Conservation (phyloP, 64 coral and sea anemone species). For the Exaiptasia diaphana region DNA sequence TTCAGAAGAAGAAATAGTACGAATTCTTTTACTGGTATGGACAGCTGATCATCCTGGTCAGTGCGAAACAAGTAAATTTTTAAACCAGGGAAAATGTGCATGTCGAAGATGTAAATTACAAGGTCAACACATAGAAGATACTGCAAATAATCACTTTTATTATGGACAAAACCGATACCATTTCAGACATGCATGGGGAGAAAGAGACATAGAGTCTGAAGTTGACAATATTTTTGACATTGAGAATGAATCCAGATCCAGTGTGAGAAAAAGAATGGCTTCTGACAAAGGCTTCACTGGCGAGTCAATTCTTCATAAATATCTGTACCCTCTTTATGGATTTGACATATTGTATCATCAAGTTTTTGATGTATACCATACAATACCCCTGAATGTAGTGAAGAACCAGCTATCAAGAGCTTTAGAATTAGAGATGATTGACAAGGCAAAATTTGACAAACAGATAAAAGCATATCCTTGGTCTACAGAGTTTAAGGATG, state of each 20-base stretch:
- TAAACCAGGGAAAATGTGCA: constrained; percentile 65
- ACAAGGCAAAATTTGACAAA: constrained; percentile 33
- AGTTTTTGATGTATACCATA: constrained; percentile 60
- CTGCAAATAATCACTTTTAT: constrained; percentile 34
- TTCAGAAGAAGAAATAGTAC: background rate
- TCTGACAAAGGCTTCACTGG: constrained; percentile 40
- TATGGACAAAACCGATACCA: constrained; percentile 62
- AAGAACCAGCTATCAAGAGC: constrained; percentile 42
- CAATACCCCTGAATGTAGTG: constrained; percentile 46
- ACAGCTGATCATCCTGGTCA: constrained; percentile 62
- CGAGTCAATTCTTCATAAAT: constrained; percentile 7
- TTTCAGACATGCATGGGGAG: constrained; percentile 29
- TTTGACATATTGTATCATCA: constrained; percentile 42
- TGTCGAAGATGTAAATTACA: constrained; percentile 32
- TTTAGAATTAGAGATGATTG: constrained; percentile 33
- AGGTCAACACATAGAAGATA: constrained; percentile 14
- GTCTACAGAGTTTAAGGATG: constrained; percentile 40
- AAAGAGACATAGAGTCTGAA: constrained; percentile 17
- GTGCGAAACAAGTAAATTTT: constrained; percentile 44
- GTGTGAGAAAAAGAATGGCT: constrained; percentile 41
- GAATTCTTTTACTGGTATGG: constrained; percentile 40
- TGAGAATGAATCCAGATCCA: constrained; percentile 32
- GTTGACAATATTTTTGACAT: constrained; percentile 29
- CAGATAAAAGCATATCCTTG: constrained; percentile 43
- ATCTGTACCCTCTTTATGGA: constrained; percentile 43